Evolutionary conservation across 2,797 vertebrate species (phyloP), one percentile per base, ranked within the genome.

Genomic region (Lepus townsendii): DNA sequence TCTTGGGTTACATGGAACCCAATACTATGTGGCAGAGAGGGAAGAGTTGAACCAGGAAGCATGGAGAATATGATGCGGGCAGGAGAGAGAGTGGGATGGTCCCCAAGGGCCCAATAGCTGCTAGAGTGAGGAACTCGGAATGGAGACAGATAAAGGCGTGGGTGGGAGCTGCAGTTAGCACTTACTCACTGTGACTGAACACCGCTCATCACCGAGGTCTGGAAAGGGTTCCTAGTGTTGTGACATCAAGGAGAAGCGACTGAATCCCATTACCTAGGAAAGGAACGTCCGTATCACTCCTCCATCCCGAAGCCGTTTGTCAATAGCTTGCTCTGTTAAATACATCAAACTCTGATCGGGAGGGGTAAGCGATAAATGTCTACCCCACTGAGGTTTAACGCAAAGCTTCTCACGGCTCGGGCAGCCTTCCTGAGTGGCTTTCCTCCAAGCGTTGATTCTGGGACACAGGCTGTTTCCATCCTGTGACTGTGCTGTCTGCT

Each of bases 1-100:
- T 93, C 94, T 96, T 94, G 83, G 77, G 35, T 96, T 93, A 97
- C 93, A 4, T 42, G 94, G 94, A 95, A 97, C 38, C 10, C 13
- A 86, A 65, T 86, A 96, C 76, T n/a, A 13, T 71, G 93, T 62
- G 76, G 57, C 92, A 26, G 80, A 97, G 73, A 92, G 80, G 71
- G 91, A 92, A 60, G 71, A 66, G 22, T 42, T 88, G 77, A 73
- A 88, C 73, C 52, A 86, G 94, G 83, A 87, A 95, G 52, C 26
- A 0, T 20, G 27, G 78, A 27, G 89, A 96, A 84, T 77, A 11
- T 72, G 79, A 93, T 88, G 85, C 79, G 83, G 52, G 47, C 22
- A 20, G 86, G 82, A 83, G 22, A 90, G 85, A 62, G 72, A 63
- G 0, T 3, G 47, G n/a, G 54, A 30, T 27, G n/a, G 93, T 94